Conservation (phyloP, 92 coral and sea anemone genomes). For the Siderastrea siderea region DNA sequence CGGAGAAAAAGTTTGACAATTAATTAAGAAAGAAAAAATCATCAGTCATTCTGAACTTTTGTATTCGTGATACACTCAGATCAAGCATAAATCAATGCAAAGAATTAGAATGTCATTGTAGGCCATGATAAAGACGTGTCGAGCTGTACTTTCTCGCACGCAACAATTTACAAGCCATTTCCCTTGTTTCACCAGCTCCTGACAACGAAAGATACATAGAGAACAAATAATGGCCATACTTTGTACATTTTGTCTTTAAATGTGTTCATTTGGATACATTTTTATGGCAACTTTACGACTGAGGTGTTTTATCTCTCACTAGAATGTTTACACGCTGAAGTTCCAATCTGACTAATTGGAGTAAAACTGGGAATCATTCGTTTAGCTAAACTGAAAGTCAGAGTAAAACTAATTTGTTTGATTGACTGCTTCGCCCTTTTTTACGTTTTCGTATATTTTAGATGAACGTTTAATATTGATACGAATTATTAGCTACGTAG, state of each 20-base stretch:
- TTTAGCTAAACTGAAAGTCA: neutral
- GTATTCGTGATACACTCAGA: neutral
- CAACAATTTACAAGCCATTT: neutral
- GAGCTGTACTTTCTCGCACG: conserved; percentile 16
- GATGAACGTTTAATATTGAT: neutral
- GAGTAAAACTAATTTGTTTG: neutral
- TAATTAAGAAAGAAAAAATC: conserved; percentile 10
- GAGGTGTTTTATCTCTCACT: neutral
- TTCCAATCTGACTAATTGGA: neutral
- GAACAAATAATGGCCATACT: neutral
- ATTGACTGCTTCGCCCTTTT: neutral
- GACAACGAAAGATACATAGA: neutral
- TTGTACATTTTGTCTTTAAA: neutral
- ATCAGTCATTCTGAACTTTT: conserved; percentile 23
- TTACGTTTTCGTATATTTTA: neutral
- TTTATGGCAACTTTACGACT: neutral
- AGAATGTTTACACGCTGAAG: no score
- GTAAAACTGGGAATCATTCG: neutral
- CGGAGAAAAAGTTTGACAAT: conserved; percentile 8
- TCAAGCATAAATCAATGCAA: conserved; percentile 8
- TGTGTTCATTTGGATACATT: neutral
- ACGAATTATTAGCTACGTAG: neutral
- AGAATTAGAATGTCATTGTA: conserved; percentile 3
- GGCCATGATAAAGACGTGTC: neutral
- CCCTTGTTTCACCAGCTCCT: neutral